Base-by-base conservation (phyloP, 1,140 invertebrate species). In the Acromyrmex charruanus region DNA sequence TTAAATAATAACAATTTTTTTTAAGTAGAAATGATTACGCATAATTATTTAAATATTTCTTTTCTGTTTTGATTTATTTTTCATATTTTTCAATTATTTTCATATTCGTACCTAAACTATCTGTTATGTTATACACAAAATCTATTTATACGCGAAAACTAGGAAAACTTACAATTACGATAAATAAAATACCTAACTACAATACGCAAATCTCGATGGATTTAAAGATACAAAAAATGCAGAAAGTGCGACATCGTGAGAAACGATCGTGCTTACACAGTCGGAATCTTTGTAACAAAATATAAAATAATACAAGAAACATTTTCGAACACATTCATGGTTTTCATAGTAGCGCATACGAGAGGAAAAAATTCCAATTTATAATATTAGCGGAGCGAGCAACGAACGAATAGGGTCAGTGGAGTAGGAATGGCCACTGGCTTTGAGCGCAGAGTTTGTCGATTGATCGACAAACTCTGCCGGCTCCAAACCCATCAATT, bases 401-500 rank as follows among this genome's bases (percentile, higher is more conserved):
- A 61, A 51, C 59, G 84, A 85, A 91, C 84, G 85, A 93, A 92
- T 87, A 89, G 80, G 92, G 92, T 93, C 92, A 92, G 75, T 90
- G 79, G 91, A 89, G 77, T 77, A 86, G 71, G 86, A 88, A 87
- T 88, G 84, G 75, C 86, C 87, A 87, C 74, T 88, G 85, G 82
- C 86, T 87, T 89, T 89, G 89, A 89, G 66, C 61, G 74, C 75
- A 65, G 82, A 71, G 90, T 92, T 93, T 88, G 92, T 87, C 89
- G 92, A 93, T 93, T 93, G 92, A 92, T 91, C 88, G 90, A 81
- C 88, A 25, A 25, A 25, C 25, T 25, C 25, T 25, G 75, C 61
- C 66, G 61, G 58, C 71, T 88, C 66, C 84, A 84, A 90, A 89
- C 90, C 90, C 82, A 91, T 92, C 92, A 93, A 93, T 93, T 93